Base-by-base conservation (phyloP, 1,140 invertebrate species). In the Potamilus streckersoni region DNA sequence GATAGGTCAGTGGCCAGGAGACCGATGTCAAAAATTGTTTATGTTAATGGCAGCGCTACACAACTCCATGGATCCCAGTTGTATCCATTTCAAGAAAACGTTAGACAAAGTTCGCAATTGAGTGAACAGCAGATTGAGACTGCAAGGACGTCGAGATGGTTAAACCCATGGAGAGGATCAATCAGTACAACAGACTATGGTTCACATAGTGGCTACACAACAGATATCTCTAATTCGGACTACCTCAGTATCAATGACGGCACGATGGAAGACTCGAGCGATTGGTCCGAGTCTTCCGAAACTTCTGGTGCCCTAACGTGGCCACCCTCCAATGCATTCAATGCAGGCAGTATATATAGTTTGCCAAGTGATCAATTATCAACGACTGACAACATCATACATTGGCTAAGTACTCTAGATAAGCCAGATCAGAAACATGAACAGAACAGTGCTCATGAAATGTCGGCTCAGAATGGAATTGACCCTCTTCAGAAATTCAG, bases 221-320 rank as follows among this genome's bases (percentile, higher is more conserved):
- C 74, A 56, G 74, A 76, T 67, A 58, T 76, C 19, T 76, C 74
- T 13, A 76, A 71, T 71, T 76, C 74, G 23, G 74, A 76, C 58
- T 71, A 76, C 58, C 74, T 76, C 69, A 76, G 74, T 76, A 71
- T 64, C 66, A 76, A 76, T 55, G 74, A 76, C 67, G 71, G 60
- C 55, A 71, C 74, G 1, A 76, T 76, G 74, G 69, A 60, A 71
- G 74, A 71, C 65, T 76, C 74, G 13, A 66, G 74, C 38, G 67
- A 69, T 19, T 76, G 74, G 69, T 67, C 74, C 38, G 68, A 27
- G 17, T 67, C 65, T 16, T 71, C 69, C 13, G 65, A 67, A 16
- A 38, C 64, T 14, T 70, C 74, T 13, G 74, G 69, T 8, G 74
- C 74, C 19, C 59, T 65, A 20, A 76, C 74, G 17, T 76, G 74